Conservation (phyloP, 2,797 vertebrate species). For the Sternotherus odoratus region DNA sequence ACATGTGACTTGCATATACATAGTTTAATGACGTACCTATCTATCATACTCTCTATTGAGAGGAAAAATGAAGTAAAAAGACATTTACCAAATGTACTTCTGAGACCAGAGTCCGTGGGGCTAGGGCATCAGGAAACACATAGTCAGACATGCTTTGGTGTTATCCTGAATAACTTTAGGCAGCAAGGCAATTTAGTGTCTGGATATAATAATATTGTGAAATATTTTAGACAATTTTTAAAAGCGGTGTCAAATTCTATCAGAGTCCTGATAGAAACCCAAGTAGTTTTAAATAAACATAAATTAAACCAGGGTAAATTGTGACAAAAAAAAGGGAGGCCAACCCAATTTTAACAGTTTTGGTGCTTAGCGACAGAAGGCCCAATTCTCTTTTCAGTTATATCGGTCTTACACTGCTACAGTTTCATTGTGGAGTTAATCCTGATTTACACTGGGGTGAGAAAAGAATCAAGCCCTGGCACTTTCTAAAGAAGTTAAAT, state of each 20-base stretch:
- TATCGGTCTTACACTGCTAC: neutral
- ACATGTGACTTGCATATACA: slow-evolving; percentile 42
- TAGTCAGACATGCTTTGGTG: neutral
- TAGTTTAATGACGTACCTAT: neutral
- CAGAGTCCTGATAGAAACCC: slow-evolving; percentile 23
- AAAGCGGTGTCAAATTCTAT: slow-evolving; percentile 55
- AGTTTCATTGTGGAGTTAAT: neutral
- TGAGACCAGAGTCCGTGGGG: neutral
- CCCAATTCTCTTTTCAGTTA: neutral
- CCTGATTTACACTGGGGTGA: fast-evolving
- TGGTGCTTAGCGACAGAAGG: slow-evolving; percentile 32
- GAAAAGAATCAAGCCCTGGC: neutral
- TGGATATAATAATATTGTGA: too few relatives aligned
- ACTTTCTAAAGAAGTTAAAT: neutral
- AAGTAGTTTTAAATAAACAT: slow-evolving; percentile 39
- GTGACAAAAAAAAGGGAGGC: slow-evolving; percentile 32
- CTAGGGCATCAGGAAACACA: neutral
- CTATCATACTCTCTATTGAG: slow-evolving; percentile 23
- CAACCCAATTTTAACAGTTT: slow-evolving; percentile 25
- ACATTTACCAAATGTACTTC: slow-evolving; percentile 2
- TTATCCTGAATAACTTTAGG: slow-evolving; percentile 7
- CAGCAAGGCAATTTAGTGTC: neutral
- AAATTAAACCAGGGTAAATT: slow-evolving; percentile 24
- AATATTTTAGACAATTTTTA: too few relatives aligned
- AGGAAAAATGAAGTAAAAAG: slow-evolving; percentile 16